These are phyloP conservation scores for Bicyclus anynana DNA, from an alignment of 1,140 invertebrate genomes.

Conservation along the genomic window DNA sequence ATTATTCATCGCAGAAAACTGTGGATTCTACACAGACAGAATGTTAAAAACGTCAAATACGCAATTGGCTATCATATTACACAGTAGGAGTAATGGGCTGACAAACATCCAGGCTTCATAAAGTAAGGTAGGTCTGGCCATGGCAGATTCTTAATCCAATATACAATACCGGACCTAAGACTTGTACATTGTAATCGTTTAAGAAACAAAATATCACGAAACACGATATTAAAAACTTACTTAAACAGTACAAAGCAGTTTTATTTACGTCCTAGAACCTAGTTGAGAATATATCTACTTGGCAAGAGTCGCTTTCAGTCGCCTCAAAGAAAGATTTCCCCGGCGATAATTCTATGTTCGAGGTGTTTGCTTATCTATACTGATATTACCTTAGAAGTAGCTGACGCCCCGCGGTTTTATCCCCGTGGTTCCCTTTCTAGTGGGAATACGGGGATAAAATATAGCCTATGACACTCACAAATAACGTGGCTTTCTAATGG, in stretches of 20 bases:
- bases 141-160: too few relatives aligned
- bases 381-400: neutral
- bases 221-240: conserved; percentile 59
- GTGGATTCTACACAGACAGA: too few relatives aligned
- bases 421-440: neutral
- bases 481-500: too few relatives aligned
- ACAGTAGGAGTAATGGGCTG: too few relatives aligned
- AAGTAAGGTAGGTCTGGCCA: too few relatives aligned
- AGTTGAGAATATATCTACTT: neutral
- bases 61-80: too few relatives aligned
- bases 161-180: too few relatives aligned
- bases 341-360: neutral
- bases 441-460: too few relatives aligned
- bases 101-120: too few relatives aligned
- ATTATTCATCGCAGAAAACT: too few relatives aligned
- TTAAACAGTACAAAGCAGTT: conserved; percentile 38
- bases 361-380: neutral
- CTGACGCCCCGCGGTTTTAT: neutral
- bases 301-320: neutral
- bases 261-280: conserved; percentile 13
- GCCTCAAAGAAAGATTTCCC: neutral
- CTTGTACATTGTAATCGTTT: conserved; percentile 66
- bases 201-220: conserved; percentile 59
- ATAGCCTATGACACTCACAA: too few relatives aligned
- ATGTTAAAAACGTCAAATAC: too few relatives aligned